phyloP scores from a whole-genome alignment of 2,888 invertebrate species.

The Elysia crispata region DNA sequence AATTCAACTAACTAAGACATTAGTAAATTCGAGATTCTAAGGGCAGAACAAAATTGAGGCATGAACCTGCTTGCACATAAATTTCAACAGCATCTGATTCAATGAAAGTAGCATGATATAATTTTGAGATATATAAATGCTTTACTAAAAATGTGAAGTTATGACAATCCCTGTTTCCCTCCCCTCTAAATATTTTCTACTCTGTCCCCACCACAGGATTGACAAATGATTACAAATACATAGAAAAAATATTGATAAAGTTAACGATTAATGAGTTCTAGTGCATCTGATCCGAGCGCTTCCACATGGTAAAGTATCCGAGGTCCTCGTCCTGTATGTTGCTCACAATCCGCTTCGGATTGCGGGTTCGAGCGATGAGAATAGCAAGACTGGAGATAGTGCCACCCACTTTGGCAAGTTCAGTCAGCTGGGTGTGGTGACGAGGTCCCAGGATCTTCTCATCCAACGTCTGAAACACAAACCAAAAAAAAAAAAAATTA shows the following conservation, averaged over 20 bases:
- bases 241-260: not conserved
- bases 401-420: slow-evolving; percentile 87
- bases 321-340: slow-evolving; percentile 62
- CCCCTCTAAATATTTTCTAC: no score
- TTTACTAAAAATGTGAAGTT: not conserved
- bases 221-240: no score
- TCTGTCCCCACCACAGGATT: no score
- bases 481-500: no score
- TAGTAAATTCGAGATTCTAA: no score
- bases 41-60: no score
- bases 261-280: not conserved
- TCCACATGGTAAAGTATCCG: slow-evolving; percentile 52
- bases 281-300: slow-evolving; percentile 20
- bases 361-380: slow-evolving; percentile 81
- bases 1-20: no score
- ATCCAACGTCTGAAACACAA: slow-evolving; percentile 82
- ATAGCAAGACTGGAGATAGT: slow-evolving; percentile 90
- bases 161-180: not conserved
- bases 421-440: slow-evolving; percentile 87
- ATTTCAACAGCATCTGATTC: not conserved
- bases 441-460: slow-evolving; percentile 90
- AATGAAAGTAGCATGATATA: not conserved
- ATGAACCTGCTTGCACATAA: no score
- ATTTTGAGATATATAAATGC: not conserved
- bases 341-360: slow-evolving; percentile 69